Percentiles rank a stretch among this genome's conserved stretches.
phyloP scores from a whole-genome alignment of 2,797 vertebrate species.

The Danio aesculapii region DNA sequence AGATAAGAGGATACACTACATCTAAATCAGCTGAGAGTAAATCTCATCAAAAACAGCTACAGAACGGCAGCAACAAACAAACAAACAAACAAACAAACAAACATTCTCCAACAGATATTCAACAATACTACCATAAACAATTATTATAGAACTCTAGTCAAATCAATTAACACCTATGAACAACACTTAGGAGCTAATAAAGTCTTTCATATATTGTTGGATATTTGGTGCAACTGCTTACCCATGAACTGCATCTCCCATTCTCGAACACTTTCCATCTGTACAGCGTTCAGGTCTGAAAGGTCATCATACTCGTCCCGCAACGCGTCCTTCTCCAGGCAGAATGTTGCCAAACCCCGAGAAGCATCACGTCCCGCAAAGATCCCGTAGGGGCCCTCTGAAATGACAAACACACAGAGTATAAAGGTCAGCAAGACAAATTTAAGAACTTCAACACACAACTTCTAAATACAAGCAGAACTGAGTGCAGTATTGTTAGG shows the following conservation, averaged over 20 bases:
- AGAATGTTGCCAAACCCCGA: slow-evolving; percentile 96
- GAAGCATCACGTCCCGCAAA: slow-evolving; percentile 98
- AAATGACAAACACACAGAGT: not conserved
- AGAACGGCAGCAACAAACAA: too few species aligned
- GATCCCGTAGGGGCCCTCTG: slow-evolving; percentile 97
- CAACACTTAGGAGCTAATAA: not conserved
- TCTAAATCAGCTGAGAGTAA: not conserved
- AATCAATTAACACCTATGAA: too few species aligned
- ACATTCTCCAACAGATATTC: too few species aligned
- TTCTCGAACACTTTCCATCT: slow-evolving; percentile 99
- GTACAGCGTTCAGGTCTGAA: slow-evolving; percentile 96
- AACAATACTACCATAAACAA: too few species aligned
- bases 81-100: too few species aligned
- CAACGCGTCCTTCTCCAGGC: slow-evolving; percentile 95
- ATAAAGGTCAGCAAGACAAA: not conserved
- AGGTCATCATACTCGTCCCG: slow-evolving; percentile 97
- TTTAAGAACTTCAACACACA: not conserved
- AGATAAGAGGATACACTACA: not conserved
- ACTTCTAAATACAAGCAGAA: not conserved
- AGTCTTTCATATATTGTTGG: not conserved
- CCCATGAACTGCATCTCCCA: slow-evolving; percentile 99
- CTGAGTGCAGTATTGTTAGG: not conserved
- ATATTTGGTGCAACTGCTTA: slow-evolving; percentile 64
- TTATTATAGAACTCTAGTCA: too few species aligned
- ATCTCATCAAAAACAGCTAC: not conserved